Conservation (phyloP, 2,797 vertebrate genomes). For the Coilia nasus region DNA sequence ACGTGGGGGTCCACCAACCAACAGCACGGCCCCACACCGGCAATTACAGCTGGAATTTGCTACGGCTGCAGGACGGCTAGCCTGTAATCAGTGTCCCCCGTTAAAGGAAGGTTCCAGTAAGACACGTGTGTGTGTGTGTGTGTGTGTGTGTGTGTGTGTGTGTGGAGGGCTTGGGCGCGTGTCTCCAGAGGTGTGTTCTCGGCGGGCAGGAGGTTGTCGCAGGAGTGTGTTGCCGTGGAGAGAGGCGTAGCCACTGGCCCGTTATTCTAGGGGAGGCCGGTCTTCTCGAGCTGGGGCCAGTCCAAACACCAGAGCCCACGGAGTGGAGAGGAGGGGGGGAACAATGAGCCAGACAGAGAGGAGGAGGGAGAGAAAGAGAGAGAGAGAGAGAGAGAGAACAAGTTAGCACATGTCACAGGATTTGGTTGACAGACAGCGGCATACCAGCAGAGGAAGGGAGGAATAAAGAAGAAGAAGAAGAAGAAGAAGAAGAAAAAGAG, state of each 20-base stretch:
- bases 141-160: conserved; percentile 24
- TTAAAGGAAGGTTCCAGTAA: conserved; percentile 5
- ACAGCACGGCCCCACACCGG: conserved; percentile 3
- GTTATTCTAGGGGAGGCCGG: neutral
- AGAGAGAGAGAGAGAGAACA: neutral
- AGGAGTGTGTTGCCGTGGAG: conserved; percentile 8
- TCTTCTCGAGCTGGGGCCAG: conserved; percentile 28
- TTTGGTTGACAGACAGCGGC: neutral
- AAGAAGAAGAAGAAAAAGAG: neutral
- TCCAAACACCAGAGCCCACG: conserved; percentile 44
- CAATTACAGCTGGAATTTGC: conserved; percentile 52
- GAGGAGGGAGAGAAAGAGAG: neutral
- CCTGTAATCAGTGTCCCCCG: conserved; percentile 53
- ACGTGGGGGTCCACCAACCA: conserved; percentile 32
- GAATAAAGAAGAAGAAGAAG: neutral
- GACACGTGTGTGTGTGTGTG: neutral
- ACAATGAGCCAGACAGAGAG: conserved; percentile 21
- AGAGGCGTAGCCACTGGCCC: neutral
- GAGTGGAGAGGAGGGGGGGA: conserved; percentile 38
- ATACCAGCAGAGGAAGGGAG: neutral
- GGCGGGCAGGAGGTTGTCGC: neutral
- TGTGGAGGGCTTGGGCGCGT: neutral
- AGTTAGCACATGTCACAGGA: neutral
- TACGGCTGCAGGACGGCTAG: conserved; percentile 36
- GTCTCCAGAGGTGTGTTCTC: conserved; percentile 5